Percentiles rank a stretch among this genome's conserved stretches.
phyloP scores from a whole-genome alignment of 2,888 invertebrate species.

The Lampropteryx suffumata region DNA sequence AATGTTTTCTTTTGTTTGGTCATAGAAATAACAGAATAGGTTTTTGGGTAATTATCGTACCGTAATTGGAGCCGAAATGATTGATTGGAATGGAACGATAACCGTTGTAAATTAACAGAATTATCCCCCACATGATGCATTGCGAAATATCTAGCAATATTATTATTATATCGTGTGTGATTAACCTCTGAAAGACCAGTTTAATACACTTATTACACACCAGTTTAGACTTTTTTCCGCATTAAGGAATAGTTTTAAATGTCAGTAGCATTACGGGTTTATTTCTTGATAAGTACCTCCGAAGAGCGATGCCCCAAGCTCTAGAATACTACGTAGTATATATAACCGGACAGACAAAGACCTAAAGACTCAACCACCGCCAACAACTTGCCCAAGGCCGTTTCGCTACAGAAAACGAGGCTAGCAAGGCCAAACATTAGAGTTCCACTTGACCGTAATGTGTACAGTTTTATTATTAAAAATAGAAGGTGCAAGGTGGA shows the following conservation, averaged over 20 bases:
- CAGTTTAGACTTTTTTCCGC: not conserved
- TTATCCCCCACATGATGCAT: no score
- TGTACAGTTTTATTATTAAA: not conserved
- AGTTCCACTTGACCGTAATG: conserved; percentile 4
- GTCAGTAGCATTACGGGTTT: conserved; percentile 4
- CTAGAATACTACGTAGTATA: not conserved
- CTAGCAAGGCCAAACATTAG: conserved; percentile 8
- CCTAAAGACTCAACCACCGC: not conserved
- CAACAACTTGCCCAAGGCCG: conserved; percentile 1
- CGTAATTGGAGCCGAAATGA: no score
- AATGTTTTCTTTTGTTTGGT: no score
- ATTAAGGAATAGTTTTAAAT: not conserved
- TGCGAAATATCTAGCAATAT: no score
- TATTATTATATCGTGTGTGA: no score
- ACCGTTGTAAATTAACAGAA: no score
- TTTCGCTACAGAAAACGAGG: not conserved
- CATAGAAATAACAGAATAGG: no score
- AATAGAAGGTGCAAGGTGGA: not conserved
- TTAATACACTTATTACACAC: no score
- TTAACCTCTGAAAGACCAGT: no score
- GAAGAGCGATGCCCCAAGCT: conserved; percentile 1
- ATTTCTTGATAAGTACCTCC: not conserved
- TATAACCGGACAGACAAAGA: conserved; percentile 6
- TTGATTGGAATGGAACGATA: no score
- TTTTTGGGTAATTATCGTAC: no score